Percentiles rank a stretch among this genome's conserved stretches.
Evolutionary conservation across 2,113 vertebrate genomes (phyloP).

Genomic region (Gracilinanus agilis): DNA sequence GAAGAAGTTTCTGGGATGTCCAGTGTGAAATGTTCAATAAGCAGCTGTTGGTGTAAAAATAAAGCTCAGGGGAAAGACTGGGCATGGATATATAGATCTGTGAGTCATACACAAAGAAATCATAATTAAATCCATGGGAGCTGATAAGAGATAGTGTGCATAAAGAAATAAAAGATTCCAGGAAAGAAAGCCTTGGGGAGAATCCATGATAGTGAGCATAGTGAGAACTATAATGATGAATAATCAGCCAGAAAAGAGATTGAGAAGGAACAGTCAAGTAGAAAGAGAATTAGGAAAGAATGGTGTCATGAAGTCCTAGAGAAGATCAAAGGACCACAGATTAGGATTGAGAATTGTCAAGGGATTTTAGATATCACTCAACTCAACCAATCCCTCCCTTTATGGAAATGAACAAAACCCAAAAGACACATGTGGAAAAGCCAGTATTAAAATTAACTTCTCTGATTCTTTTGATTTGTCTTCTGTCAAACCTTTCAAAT

Average conservation of each 20-base stretch:
- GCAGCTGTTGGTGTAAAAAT: background rate
- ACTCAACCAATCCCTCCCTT: background rate
- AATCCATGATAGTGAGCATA: background rate
- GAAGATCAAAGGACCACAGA: background rate
- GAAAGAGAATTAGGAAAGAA: background rate
- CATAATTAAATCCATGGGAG: background rate
- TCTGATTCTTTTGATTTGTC: background rate
- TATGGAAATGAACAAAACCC: background rate
- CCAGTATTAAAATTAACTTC: background rate
- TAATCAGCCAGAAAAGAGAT: background rate
- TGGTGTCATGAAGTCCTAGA: background rate
- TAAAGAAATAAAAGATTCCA: background rate
- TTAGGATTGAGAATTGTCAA: background rate
- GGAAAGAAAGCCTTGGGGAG: background rate
- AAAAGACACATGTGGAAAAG: background rate
- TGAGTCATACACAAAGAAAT: background rate
- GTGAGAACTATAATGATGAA: background rate
- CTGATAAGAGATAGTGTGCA: background rate
- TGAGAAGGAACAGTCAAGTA: background rate
- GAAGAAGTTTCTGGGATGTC: background rate
- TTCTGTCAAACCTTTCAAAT: background rate
- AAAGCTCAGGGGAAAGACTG: background rate
- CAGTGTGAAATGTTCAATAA: background rate
- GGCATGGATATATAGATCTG: background rate
- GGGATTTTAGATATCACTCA: background rate